Base-by-base conservation (phyloP, 1,140 invertebrate species). In the Anthonomus grandis region DNA sequence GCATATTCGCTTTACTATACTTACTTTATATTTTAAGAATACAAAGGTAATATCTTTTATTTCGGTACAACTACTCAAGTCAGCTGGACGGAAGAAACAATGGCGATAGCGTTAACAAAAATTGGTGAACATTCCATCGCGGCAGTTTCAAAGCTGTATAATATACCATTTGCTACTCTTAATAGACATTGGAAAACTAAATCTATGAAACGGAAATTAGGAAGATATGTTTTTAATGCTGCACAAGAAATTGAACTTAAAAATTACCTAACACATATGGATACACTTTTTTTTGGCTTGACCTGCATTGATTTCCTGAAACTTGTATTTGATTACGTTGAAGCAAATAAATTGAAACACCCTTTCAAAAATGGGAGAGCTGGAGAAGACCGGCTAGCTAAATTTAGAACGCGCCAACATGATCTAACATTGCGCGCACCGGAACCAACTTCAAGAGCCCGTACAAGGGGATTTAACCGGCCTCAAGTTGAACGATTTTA, bases 101-200 rank as follows among this genome's bases (percentile, higher is more conserved):
- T 41, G 38, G 38, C 38, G 38, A 41, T 41, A 9, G 38, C 38
- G 38, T 15, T 41, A 41, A 41, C 38, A 41, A 41, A 41, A 41
- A 41, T 41, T 8, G 18, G 27, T 31, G n/a, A 47, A 21, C 21
- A 17, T 23, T n/a, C n/a, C n/a, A n/a, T n/a, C n/a, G n/a, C n/a
- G n/a, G n/a, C n/a, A n/a, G n/a, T n/a, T n/a, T n/a, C 45, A 27
- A 31, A 47, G 27, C 19, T 27, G 10, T 47, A 23, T 31, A 23
- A 18, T 47, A 25, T 47, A 27, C 25, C 45, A 47, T 47, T 27
- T 31, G 21, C 25, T 18, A 47, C 45, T 13, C 25, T 47, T 10
- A 27, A 47, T 47, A 47, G 45, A 18, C 45, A 47, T 25, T 47
- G 45, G 45, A 47, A 47, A 47, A 47, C 12, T 47, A 47, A 47